Evolutionary conservation across 2,797 vertebrate genomes (phyloP), one percentile per base, ranked within the genome.

Genomic region (Bradypodion ventrale): DNA sequence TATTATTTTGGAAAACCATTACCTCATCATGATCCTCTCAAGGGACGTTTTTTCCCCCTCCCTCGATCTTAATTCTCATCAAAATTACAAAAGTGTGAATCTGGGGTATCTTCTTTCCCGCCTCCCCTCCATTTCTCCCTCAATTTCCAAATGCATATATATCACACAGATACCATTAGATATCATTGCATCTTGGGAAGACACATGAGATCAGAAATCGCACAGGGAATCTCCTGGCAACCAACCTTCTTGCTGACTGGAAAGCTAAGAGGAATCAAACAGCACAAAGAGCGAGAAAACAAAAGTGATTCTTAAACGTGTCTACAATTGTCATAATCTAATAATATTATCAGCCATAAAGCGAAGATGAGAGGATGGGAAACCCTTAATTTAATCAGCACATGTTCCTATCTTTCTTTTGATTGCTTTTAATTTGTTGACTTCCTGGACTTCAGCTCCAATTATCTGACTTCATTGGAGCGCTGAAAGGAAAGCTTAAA

Each of bases 271-370:
- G 12, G 49, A 80, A 80, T 66, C 70, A 85, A 84, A 79, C 44
- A 74, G 7, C 63, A 75, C 7, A 15, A 56, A 66, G 62, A 44
- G 49, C 4, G 19, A 42, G 59, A 4, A 27, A 59, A 25, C 16
- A 44, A 56, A 7, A 27, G 29, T 52, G 46, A 80, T 68, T 68
- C 69, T 23, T 68, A 68, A n/a, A 75, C 68, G 63, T 75, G 75
- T 66, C 84, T 37, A 44, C 37, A 9, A 9, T 60, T 46, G 25
- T 80, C 68, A 56, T 85, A 69, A 85, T 75, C 46, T 68, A 85
- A 80, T 85, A 59, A 85, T 66, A 79, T 42, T 66, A 85, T 80
- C 60, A 60, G 69, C 83, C 80, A 65, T 32, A n/a, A 44, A 62
- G 46, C 56, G 75, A 85, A 85, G 83, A 60, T n/a, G 82, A 83